Percentiles rank a stretch among this genome's conserved stretches.
phyloP scores from a whole-genome alignment of 2,888 invertebrate species.

The Xestobium rufovillosum region DNA sequence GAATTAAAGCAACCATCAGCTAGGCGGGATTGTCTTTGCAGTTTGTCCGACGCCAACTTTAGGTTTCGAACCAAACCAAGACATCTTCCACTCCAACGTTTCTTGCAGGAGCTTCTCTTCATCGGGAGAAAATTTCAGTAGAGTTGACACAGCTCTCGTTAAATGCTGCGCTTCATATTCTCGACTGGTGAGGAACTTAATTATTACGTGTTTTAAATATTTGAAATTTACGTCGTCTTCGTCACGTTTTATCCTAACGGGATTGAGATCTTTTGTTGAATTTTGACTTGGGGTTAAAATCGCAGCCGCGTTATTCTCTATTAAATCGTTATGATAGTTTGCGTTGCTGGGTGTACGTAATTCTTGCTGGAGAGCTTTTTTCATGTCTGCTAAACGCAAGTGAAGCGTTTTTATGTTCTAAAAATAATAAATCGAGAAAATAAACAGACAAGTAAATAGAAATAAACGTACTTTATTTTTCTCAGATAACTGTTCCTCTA shows the following conservation, averaged over 20 bases:
- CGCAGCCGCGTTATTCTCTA: constrained; percentile 47
- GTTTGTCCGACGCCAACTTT: constrained; percentile 49
- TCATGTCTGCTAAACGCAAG: constrained; percentile 80
- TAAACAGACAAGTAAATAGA: constrained; percentile 2
- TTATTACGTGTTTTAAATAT: constrained; percentile 87
- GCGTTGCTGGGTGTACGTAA: constrained; percentile 49
- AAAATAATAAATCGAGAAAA: constrained; percentile 26
- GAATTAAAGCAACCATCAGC: constrained; percentile 49
- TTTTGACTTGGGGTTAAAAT: constrained; percentile 56
- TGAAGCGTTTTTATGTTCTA: constrained; percentile 84
- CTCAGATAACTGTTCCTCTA: constrained; percentile 56
- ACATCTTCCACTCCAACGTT: constrained; percentile 68
- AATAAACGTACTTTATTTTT: constrained; percentile 50
- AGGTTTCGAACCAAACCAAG: constrained; percentile 59
- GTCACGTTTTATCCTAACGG: constrained; percentile 36
- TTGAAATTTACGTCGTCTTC: constrained; percentile 70
- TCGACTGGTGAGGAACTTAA: constrained; percentile 84
- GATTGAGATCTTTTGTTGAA: constrained; percentile 41
- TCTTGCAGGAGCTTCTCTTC: constrained; percentile 80
- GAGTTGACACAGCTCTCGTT: constrained; percentile 77
- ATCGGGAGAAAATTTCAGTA: constrained; percentile 75
- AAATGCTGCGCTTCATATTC: constrained; percentile 85
- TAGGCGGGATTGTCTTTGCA: constrained; percentile 50
- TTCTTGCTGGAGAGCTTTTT: constrained; percentile 85
- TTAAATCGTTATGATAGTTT: constrained; percentile 50